Percentiles rank a stretch among this genome's conserved stretches.
phyloP scores from a whole-genome alignment of 2,797 vertebrate species.

The Selene dorsalis region DNA sequence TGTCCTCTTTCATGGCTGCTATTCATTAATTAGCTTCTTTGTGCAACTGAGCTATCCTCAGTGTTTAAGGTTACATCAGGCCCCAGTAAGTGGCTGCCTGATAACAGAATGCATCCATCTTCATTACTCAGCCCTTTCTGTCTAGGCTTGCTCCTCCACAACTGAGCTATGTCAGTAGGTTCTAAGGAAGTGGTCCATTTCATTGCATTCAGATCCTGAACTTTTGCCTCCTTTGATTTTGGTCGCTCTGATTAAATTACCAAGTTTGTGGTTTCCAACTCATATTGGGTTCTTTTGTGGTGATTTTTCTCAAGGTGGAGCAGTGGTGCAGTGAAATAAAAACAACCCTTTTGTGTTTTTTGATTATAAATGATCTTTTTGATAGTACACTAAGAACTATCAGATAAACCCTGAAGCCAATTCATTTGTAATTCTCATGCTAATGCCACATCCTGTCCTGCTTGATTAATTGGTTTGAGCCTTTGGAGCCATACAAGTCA shows the following conservation, averaged over 20 bases:
- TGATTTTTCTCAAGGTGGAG: conserved; percentile 36
- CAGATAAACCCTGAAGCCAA: conserved; percentile 12
- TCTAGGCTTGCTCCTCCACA: conserved; percentile 89
- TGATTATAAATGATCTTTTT: conserved; percentile 15
- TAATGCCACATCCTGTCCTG: conserved; percentile 3
- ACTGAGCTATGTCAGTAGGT: conserved; percentile 88
- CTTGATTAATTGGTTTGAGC: conserved; percentile 2
- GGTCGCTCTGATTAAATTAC: conserved; percentile 90
- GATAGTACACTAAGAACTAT: not conserved
- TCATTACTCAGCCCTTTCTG: conserved; percentile 94
- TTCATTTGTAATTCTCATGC: conserved; percentile 11
- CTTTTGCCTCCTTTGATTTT: conserved; percentile 93
- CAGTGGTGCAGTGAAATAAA: conserved; percentile 39
- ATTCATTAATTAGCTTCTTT: conserved; percentile 98
- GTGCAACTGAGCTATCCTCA: conserved; percentile 94
- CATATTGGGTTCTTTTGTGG: conserved; percentile 65
- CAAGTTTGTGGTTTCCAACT: conserved; percentile 85
- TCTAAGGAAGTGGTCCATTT: conserved; percentile 91
- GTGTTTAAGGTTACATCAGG: conserved; percentile 99
- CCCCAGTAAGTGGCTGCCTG: conserved; percentile 95
- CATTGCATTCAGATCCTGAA: conserved; percentile 92
- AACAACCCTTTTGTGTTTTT: conserved; percentile 28
- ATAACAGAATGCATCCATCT: conserved; percentile 98
- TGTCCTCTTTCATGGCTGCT: conserved; percentile 90
- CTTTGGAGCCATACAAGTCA: not conserved